A percentile compares a stretch with the other conserved stretches of the same genome.
Evolutionary conservation across 2,888 invertebrate species (phyloP).

Genomic region (Endotricha flammealis): DNA sequence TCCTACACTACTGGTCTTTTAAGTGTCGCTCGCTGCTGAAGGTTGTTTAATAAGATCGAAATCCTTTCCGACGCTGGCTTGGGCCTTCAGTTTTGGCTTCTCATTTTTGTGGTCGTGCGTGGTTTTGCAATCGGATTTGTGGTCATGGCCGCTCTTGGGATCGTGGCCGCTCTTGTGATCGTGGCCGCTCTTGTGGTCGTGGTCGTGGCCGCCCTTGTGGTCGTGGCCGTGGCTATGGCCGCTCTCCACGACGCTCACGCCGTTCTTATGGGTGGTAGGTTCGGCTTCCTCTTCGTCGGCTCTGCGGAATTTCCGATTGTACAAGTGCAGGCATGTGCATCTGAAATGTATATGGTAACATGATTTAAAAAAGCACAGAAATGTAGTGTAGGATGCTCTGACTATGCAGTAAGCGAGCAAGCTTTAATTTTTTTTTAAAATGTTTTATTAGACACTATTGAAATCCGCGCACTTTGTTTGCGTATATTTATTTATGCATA

Average conservation of each 20-base stretch:
- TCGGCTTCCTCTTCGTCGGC: slow-evolving; percentile 60
- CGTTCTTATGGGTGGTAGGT: slow-evolving; percentile 64
- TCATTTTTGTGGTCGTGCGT: slow-evolving; percentile 26
- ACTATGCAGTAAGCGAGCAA: too few relatives aligned
- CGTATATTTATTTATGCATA: too few relatives aligned
- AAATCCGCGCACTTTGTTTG: too few relatives aligned
- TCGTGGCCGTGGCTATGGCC: slow-evolving; percentile 40
- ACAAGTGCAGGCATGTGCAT: slow-evolving; percentile 83
- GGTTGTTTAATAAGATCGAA: slow-evolving; percentile 77
- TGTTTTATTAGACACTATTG: too few relatives aligned
- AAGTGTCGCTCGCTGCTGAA: slow-evolving; percentile 68
- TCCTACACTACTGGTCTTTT: slow-evolving; percentile 46
- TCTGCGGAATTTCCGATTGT: slow-evolving; percentile 65
- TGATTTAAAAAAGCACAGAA: not conserved
- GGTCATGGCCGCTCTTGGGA: slow-evolving; percentile 15
- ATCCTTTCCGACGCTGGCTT: slow-evolving; percentile 74
- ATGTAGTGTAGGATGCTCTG: too few relatives aligned
- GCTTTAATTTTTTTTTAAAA: too few relatives aligned
- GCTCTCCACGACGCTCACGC: slow-evolving; percentile 68
- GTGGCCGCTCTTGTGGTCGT: slow-evolving; percentile 29
- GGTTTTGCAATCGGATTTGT: slow-evolving; percentile 14
- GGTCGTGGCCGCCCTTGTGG: slow-evolving; percentile 27
- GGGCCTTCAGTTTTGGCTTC: slow-evolving; percentile 56
- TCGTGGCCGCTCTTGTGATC: slow-evolving; percentile 32
- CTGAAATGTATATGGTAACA: slow-evolving; percentile 41